Percentiles rank a stretch among this genome's conserved stretches.
These are phyloP conservation scores for Dryobota labecula DNA, from an alignment of 2,888 invertebrate genomes.

Conservation along the genomic window DNA sequence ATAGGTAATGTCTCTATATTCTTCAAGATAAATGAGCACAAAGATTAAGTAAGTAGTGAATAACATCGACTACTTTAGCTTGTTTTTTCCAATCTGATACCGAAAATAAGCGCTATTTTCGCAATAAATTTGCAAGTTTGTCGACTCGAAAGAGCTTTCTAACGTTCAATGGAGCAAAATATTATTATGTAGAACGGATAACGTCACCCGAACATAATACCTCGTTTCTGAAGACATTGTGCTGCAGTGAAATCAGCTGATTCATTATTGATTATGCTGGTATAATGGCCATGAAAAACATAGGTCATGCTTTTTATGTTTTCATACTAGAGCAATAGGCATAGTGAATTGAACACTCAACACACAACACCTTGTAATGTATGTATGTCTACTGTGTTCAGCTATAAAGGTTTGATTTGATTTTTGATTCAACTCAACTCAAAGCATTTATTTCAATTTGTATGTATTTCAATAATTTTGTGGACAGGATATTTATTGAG, in stretches of 20 bases:
- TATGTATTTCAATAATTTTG: too few relatives aligned
- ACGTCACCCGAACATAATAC: slow-evolving; percentile 16
- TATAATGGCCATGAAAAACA: not conserved
- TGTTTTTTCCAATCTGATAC: slow-evolving; percentile 33
- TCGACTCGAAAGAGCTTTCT: slow-evolving; percentile 29
- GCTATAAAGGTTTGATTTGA: too few relatives aligned
- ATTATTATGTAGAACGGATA: slow-evolving; percentile 27
- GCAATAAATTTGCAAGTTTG: slow-evolving; percentile 47
- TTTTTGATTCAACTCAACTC: too few relatives aligned
- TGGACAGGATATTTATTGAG: too few relatives aligned
- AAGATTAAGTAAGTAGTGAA: slow-evolving; percentile 18
- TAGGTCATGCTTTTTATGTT: not conserved
- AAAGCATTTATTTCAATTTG: too few relatives aligned
- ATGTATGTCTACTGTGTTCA: too few relatives aligned
- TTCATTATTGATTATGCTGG: not conserved
- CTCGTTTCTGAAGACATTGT: slow-evolving; percentile 1
- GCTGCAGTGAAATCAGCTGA: slow-evolving; percentile 13
- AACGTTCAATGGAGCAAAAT: slow-evolving; percentile 28
- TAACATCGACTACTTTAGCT: slow-evolving; percentile 4
- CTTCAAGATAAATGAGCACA: not conserved
- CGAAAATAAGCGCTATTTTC: slow-evolving; percentile 43
- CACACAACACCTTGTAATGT: too few relatives aligned
- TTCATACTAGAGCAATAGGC: not conserved
- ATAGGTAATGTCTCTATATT: not conserved
- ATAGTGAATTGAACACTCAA: too few relatives aligned